Conservation (phyloP, 1,140 invertebrate genomes). For the Triops cancriformis region DNA sequence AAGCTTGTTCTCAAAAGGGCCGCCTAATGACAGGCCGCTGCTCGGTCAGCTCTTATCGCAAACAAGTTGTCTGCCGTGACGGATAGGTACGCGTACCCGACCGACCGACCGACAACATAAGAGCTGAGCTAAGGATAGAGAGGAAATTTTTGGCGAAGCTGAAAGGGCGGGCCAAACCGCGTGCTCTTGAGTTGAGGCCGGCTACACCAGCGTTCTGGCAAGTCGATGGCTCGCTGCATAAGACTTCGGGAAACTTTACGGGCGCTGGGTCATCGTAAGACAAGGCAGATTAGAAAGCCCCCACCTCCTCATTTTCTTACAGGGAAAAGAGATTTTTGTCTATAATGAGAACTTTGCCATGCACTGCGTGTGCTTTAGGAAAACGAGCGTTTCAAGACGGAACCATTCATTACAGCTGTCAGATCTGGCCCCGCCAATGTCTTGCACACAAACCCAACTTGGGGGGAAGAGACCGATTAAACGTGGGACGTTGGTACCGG, state of each 20-base stretch:
- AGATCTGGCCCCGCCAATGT: slow-evolving; percentile 8
- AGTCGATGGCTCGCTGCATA: neutral
- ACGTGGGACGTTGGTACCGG: neutral
- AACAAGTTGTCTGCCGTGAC: slow-evolving; percentile 20
- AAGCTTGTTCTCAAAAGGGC: slow-evolving; percentile 17
- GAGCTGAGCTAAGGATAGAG: neutral
- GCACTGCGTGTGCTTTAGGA: slow-evolving; percentile 12
- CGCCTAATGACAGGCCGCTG: slow-evolving; percentile 21
- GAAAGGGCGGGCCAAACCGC: neutral
- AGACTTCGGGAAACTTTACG: neutral
- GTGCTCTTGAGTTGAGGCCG: no score
- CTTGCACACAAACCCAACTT: slow-evolving; percentile 13
- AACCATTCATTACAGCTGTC: slow-evolving; percentile 13
- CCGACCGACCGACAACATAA: neutral
- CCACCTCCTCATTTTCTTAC: slow-evolving; percentile 2
- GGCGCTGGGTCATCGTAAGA: neutral
- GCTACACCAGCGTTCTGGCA: no score
- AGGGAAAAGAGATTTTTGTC: neutral
- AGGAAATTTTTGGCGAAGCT: neutral
- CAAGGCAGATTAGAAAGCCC: slow-evolving; percentile 5
- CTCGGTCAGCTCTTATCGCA: slow-evolving; percentile 18
- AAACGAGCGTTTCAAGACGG: slow-evolving; percentile 9
- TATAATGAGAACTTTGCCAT: slow-evolving; percentile 9
- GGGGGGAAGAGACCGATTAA: neutral
- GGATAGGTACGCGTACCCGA: neutral